Evolutionary conservation across 2,113 vertebrate genomes (phyloP).

Genomic region (Calypte anna): DNA sequence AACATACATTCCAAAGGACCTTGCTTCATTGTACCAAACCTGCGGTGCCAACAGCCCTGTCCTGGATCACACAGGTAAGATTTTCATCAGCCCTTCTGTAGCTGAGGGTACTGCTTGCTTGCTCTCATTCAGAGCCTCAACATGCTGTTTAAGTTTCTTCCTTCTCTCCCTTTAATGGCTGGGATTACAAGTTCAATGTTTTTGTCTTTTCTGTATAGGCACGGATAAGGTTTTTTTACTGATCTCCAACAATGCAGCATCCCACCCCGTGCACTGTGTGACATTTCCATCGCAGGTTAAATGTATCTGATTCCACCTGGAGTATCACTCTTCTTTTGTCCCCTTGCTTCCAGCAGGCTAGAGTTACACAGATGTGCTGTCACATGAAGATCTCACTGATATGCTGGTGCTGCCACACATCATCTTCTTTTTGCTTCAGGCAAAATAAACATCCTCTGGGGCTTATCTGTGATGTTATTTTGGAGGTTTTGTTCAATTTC

Average conservation of each 20-base stretch:
- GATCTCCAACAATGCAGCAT: background rate
- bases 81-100: background rate
- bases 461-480: slow-evolving; percentile 48
- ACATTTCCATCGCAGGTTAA: slow-evolving; percentile 25
- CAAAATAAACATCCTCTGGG: slow-evolving; percentile 52
- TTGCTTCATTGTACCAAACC: slow-evolving; percentile 88
- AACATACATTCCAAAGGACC: slow-evolving; percentile 91
- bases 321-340: slow-evolving; percentile 30
- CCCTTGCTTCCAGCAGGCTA: slow-evolving; percentile 14
- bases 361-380: slow-evolving; percentile 60
- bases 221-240: slow-evolving; percentile 33
- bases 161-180: background rate
- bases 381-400: slow-evolving; percentile 18
- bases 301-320: slow-evolving; percentile 10
- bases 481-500: slow-evolving; percentile 4
- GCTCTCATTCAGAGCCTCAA: background rate
- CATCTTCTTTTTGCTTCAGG: slow-evolving; percentile 38
- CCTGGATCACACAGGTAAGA: slow-evolving; percentile 87
- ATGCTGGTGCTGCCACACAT: slow-evolving; percentile 27
- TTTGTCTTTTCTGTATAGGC: slow-evolving; percentile 32
- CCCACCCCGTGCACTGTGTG: background rate
- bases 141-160: background rate
- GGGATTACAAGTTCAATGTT: slow-evolving; percentile 4
- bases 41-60: slow-evolving; percentile 84
- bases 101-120: rapidly evolving